Base-by-base conservation (phyloP, 1,140 invertebrate genomes). In the Drosophila nasuta region DNA sequence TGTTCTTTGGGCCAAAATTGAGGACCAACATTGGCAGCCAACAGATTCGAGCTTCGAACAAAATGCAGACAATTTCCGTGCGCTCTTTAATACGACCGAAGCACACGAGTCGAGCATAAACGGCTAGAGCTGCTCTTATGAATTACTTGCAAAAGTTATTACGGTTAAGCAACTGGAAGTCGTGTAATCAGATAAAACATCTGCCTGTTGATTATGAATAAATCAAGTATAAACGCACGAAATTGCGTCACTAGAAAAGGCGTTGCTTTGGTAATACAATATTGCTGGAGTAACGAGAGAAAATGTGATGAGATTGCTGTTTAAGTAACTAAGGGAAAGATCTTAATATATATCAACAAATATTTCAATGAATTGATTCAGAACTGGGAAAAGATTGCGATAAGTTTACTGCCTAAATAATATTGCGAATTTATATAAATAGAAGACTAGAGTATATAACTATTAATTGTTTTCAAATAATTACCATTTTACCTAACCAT, bases 1-100 rank as follows among this genome's bases (percentile, higher is more conserved):
- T 25, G 60, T 45, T 41, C 45, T 71, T 57, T 59, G n/a, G 65
- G 17, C 52, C 52, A 57, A 70, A 75, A 63, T 72, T 72, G 56
- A 35, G 62, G 35, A 11, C 48, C 28, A 45, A 63, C 48, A 70
- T 43, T 62, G 57, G 60, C 51, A 5, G 30, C 41, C 25, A 25
- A 25, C 20, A 38, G 7, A 41, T 49, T 15, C 41, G 11, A 60
- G 41, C 28, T 25, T 25, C 10, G 38, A 43, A 6, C 17, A 54
- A 17, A 28, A 28, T 43, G 38, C 58, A 49, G 54, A 51, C 28
- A 48, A 41, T 69, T 69, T 35, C 43, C 45, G 25, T 20, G 15
- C 59, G 67, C 58, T 75, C 45, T 60, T 75, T 69, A 69, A 69
- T 74, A 52, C 41, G 45, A 11, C 11, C 51, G 41, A 17, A 8